A percentile compares a stretch with the other conserved stretches of the same genome.
These are phyloP conservation scores for Champsocephalus gunnari DNA, from an alignment of 2,797 vertebrate genomes.

Conservation along the genomic window DNA sequence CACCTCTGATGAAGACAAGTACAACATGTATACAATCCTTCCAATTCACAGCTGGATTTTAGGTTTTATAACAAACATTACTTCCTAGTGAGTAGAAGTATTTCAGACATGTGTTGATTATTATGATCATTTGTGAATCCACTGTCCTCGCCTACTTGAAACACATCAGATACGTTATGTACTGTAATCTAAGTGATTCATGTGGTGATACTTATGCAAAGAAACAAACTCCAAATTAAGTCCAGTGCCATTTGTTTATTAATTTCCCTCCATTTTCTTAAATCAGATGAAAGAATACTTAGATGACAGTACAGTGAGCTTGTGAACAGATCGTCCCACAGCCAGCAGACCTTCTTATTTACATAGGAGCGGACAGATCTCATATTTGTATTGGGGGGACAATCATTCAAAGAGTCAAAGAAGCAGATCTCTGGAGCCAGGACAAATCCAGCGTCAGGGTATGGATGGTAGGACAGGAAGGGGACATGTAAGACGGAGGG, in stretches of 20 bases:
- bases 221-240: slow-evolving; percentile 20
- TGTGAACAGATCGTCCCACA: slow-evolving; percentile 21
- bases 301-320: slow-evolving; percentile 28
- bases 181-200: background rate
- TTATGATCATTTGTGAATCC: too few species aligned
- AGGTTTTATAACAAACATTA: too few species aligned
- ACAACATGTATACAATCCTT: too few species aligned
- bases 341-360: slow-evolving; percentile 53
- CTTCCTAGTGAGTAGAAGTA: too few species aligned
- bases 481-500: slow-evolving; percentile 27
- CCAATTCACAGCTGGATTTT: too few species aligned
- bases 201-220: background rate
- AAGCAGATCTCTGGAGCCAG: slow-evolving; percentile 20
- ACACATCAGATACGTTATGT: too few species aligned
- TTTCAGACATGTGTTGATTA: too few species aligned
- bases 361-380: slow-evolving; percentile 43
- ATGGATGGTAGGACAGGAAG: slow-evolving; percentile 24
- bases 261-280: slow-evolving; percentile 59
- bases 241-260: slow-evolving; percentile 70
- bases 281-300: slow-evolving; percentile 40
- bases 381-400: slow-evolving; percentile 8
- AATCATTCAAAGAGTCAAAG: slow-evolving; percentile 13
- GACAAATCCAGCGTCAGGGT: slow-evolving; percentile 18
- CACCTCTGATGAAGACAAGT: too few species aligned
- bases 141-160: too few species aligned